Percentiles rank a stretch among this genome's conserved stretches.
phyloP scores from a whole-genome alignment of 2,888 invertebrate species.

The Chironomus riparius region DNA sequence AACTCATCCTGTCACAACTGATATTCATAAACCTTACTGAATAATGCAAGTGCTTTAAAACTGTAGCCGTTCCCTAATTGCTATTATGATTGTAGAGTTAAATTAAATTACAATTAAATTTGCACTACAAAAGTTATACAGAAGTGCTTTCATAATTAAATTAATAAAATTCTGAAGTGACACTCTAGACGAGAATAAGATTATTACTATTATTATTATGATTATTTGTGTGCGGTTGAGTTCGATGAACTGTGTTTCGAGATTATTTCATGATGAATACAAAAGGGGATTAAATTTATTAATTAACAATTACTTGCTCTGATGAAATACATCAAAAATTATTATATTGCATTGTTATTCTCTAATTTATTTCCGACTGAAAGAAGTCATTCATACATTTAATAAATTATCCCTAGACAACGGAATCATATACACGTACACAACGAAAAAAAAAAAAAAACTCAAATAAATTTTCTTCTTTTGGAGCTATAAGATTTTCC shows the following conservation, averaged over 20 bases:
- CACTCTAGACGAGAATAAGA: not conserved
- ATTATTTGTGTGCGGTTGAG: not conserved
- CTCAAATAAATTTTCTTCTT: not conserved
- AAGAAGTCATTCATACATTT: not conserved
- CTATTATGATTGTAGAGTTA: not conserved
- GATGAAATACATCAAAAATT: too few species aligned
- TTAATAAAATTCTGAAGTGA: not conserved
- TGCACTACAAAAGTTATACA: not conserved
- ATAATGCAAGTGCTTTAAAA: not conserved
- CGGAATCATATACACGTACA: not conserved
- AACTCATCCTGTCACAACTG: too few species aligned
- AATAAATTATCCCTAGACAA: not conserved
- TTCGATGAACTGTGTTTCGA: not conserved
- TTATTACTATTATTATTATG: too few species aligned
- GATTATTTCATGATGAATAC: too few species aligned
- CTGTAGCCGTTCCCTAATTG: not conserved
- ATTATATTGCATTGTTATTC: too few species aligned
- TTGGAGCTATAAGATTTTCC: not conserved
- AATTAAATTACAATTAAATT: not conserved
- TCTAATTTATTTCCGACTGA: too few species aligned
- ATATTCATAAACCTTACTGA: not conserved
- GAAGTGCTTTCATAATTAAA: not conserved
- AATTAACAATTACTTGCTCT: too few species aligned
- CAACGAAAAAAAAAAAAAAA: not conserved
- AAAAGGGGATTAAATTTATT: too few species aligned